phyloP scores from a whole-genome alignment of 2,113 vertebrate species.

The Chaetodon trifascialis region DNA sequence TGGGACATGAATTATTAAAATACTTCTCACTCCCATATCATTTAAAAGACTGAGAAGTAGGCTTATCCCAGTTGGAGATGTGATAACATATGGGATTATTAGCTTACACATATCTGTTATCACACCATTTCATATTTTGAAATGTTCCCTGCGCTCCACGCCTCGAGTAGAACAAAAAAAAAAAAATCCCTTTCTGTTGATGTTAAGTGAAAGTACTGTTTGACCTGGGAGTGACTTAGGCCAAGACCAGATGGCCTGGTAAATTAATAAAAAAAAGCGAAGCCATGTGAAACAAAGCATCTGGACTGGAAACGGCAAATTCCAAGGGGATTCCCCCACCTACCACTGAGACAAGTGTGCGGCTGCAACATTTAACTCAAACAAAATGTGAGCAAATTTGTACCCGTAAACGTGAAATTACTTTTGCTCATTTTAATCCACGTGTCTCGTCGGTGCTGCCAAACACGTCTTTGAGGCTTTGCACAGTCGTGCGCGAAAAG shows the following conservation, averaged over 20 bases:
- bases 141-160: constrained; percentile 30
- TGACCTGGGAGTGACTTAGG: constrained; percentile 71
- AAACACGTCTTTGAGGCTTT: constrained; percentile 64
- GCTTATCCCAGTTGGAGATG: constrained; percentile 52
- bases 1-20: constrained; percentile 3
- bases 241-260: constrained; percentile 71
- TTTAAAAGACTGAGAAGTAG: constrained; percentile 40
- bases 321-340: constrained; percentile 53
- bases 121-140: constrained; percentile 55
- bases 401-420: constrained; percentile 60
- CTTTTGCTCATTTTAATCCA: constrained; percentile 51
- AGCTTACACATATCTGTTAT: constrained; percentile 60
- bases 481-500: constrained; percentile 34
- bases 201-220: constrained; percentile 71
- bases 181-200: constrained; percentile 42
- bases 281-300: constrained; percentile 70
- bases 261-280: constrained; percentile 61
- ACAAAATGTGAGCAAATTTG: constrained; percentile 70
- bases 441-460: constrained; percentile 23
- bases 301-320: constrained; percentile 63
- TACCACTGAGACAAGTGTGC: constrained; percentile 61
- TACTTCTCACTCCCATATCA: neutral
- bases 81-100: constrained; percentile 68
- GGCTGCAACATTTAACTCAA: constrained; percentile 56
- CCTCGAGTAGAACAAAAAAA: constrained; percentile 11